A percentile compares a stretch with the other conserved stretches of the same genome.
Conservation (phyloP, 2,113 vertebrate genomes). For the Ariopsis seemanni region DNA sequence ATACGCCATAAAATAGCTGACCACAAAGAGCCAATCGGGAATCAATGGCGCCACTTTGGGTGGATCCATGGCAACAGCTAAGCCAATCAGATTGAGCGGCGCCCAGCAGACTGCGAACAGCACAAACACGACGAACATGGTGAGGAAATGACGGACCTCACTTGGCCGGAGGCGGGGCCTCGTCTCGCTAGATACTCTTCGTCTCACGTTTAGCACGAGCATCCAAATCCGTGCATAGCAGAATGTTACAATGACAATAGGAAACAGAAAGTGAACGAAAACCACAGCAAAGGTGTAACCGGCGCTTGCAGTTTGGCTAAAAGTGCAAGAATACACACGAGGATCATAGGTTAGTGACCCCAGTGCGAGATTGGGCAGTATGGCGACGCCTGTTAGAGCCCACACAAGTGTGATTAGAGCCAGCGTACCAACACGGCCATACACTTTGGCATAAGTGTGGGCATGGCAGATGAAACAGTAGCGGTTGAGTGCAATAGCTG, state of each 20-base stretch:
- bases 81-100: slow-evolving; percentile 76
- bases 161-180: slow-evolving; percentile 68
- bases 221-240: slow-evolving; percentile 83
- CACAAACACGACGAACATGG: slow-evolving; percentile 83
- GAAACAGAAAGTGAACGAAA: slow-evolving; percentile 78
- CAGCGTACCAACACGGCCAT: slow-evolving; percentile 68
- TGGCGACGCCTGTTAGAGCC: slow-evolving; percentile 74
- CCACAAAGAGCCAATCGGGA: slow-evolving; percentile 79
- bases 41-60: slow-evolving; percentile 73
- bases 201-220: slow-evolving; percentile 76
- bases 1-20: slow-evolving; percentile 84
- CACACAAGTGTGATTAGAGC: slow-evolving; percentile 74
- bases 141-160: slow-evolving; percentile 78
- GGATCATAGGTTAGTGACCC: slow-evolving; percentile 79
- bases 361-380: slow-evolving; percentile 77
- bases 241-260: slow-evolving; percentile 77
- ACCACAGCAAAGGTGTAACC: slow-evolving; percentile 77
- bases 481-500: slow-evolving; percentile 79
- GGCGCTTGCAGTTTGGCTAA: slow-evolving; percentile 76
- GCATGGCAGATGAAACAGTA: slow-evolving; percentile 83
- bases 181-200: slow-evolving; percentile 73
- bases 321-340: slow-evolving; percentile 80
- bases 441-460: slow-evolving; percentile 73
- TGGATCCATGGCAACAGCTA: slow-evolving; percentile 77
- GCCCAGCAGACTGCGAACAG: slow-evolving; percentile 69